phyloP scores from a whole-genome alignment of 1,140 invertebrate genomes.

The Cyclina sinensis region DNA sequence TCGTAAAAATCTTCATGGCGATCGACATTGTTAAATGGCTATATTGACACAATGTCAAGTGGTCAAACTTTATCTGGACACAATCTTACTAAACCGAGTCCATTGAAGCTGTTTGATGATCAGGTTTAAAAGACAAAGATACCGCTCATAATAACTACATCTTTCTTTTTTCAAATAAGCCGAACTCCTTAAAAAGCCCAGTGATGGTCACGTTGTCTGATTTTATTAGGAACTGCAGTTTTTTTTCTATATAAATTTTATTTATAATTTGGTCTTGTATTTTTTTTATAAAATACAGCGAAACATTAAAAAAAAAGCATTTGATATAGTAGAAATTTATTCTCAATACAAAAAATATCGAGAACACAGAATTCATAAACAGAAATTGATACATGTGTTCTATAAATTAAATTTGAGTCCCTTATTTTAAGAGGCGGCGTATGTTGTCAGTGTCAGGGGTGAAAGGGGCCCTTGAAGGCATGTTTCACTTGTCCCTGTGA shows the following conservation, averaged over 20 bases:
- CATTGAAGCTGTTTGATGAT: background rate
- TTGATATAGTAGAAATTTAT: too few species aligned
- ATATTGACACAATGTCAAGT: constrained; percentile 25
- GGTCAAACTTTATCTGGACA: constrained; percentile 12
- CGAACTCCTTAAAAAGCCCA: too few species aligned
- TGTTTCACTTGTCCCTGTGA: background rate
- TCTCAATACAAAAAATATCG: too few species aligned
- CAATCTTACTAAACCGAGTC: background rate
- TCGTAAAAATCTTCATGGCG: constrained; percentile 7
- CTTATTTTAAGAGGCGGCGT: background rate
- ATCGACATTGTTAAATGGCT: constrained; percentile 38
- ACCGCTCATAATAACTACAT: background rate
- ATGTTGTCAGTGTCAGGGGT: background rate
- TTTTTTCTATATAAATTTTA: too few species aligned
- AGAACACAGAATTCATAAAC: too few species aligned
- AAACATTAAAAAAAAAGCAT: too few species aligned
- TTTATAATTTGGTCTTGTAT: too few species aligned
- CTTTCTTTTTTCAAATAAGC: background rate
- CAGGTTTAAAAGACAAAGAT: background rate
- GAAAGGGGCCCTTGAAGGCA: background rate
- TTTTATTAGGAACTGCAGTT: too few species aligned
- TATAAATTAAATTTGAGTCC: too few species aligned
- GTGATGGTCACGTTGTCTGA: too few species aligned
- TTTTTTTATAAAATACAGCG: too few species aligned
- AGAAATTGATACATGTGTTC: too few species aligned